phyloP scores from a whole-genome alignment of 2,797 vertebrate species.

The Molossus alvarezi region DNA sequence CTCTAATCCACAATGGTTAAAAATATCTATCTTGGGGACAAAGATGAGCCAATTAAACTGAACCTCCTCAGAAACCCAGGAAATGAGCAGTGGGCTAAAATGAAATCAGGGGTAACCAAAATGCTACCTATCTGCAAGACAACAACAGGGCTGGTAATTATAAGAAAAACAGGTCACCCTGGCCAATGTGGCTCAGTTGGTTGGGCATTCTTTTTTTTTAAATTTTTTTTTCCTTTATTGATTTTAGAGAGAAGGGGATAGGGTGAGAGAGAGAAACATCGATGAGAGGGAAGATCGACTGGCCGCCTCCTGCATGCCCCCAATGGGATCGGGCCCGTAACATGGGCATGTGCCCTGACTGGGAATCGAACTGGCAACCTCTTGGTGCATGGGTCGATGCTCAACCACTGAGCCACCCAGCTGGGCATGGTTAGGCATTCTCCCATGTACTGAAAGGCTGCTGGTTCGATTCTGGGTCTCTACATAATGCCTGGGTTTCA shows the following conservation, averaged over 20 bases:
- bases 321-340: too few species aligned
- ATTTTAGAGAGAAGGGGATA: too few species aligned
- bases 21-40: constrained; percentile 75
- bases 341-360: too few species aligned
- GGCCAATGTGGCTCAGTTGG: neutral
- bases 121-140: constrained; percentile 24
- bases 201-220: neutral
- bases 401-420: too few species aligned
- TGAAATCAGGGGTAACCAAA: constrained; percentile 48
- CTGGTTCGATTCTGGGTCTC: neutral
- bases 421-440: neutral
- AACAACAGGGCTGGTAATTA: neutral
- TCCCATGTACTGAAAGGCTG: neutral
- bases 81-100: constrained; percentile 73
- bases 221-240: too few species aligned
- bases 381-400: too few species aligned
- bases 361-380: too few species aligned
- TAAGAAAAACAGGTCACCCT: constrained; percentile 16
- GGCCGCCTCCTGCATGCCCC: too few species aligned
- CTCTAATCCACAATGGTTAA: constrained; percentile 80
- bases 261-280: too few species aligned
- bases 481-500: neutral
- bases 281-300: too few species aligned
- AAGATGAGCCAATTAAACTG: constrained; percentile 63
- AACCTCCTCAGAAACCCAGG: constrained; percentile 64